A percentile compares a stretch with the other conserved stretches of the same genome.
Evolutionary conservation across 2,797 vertebrate species (phyloP).

Genomic region (Loriculus beryllinus): DNA sequence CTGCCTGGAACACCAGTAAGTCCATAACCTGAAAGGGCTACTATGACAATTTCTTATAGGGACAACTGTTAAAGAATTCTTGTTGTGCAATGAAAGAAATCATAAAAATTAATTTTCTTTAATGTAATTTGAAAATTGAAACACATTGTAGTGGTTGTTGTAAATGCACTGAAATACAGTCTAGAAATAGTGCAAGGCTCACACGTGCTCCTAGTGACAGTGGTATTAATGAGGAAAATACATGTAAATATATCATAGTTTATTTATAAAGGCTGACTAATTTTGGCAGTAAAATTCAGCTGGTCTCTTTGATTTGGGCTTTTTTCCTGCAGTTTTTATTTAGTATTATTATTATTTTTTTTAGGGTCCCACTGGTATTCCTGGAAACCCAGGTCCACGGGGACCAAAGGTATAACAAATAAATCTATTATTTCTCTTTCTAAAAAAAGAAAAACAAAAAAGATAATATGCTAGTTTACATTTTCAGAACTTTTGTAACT

Average conservation of each 20-base stretch:
- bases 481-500: not conserved
- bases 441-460: not conserved
- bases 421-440: not conserved
- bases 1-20: slow-evolving; percentile 81
- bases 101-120: not conserved
- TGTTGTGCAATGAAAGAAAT: not conserved
- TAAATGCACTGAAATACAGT: not conserved
- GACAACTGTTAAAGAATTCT: not conserved
- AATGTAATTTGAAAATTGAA: not conserved
- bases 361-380: slow-evolving; percentile 81
- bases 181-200: not conserved
- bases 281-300: not conserved
- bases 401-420: slow-evolving; percentile 89
- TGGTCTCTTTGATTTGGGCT: too few species aligned
- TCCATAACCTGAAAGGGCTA: not conserved
- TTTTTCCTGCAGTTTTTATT: not conserved
- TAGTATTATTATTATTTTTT: slow-evolving; percentile 53
- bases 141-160: not conserved
- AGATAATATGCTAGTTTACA: not conserved
- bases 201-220: not conserved
- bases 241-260: not conserved
- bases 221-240: not conserved
- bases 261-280: not conserved
- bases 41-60: not conserved
- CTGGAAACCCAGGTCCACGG: slow-evolving; percentile 84